Evolutionary conservation across 2,888 invertebrate genomes (phyloP), one percentile per base, ranked within the genome.

Genomic region (Philereme vetulata): DNA sequence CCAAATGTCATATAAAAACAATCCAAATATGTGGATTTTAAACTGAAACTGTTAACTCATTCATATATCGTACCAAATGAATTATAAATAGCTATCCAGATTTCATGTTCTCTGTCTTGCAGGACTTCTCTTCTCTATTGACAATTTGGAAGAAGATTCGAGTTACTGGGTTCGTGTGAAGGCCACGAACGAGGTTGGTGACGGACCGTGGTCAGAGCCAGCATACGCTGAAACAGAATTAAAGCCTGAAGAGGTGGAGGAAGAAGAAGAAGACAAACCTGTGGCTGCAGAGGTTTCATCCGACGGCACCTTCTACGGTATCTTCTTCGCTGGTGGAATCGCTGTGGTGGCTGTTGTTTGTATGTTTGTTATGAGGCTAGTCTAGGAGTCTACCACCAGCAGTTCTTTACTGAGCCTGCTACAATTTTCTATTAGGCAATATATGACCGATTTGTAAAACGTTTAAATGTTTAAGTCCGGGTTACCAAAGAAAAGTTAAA

Each of bases 261-360:
- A 53, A 4, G 69, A 72, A 51, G 53, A 65, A 7, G 34, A 64
- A 32, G 63, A 68, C 11, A 62, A 66, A 10, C 68, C 60, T 4
- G 53, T 42, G 5, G 58, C 51, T 34, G 51, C 52, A 21, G 57
- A 44, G 45, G 38, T 47, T 4, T 46, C 42, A 49, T 50, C 33
- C 45, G 60, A 44, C 32, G 66, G 71, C 3, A 77, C 80, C 5
- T 84, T 86, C 48, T 88, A 85, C 51, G 88, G 87, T 0, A 74
- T 90, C 51, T 83, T 90, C 60, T 87, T 87, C 42, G 78, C 80
- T 6, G 85, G 80, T 9, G 85, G 82, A 4, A 79, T 90, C 43
- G 54, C 82, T 21, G 70, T 88, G 0, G 51, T 85, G 0, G 72
- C 78, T 8, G 77, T 82, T 6, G 79, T 73, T 2, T 86, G 82